Percentiles rank a stretch among this genome's conserved stretches.
These are phyloP conservation scores for Nyctereutes procyonoides DNA, from an alignment of 2,113 vertebrate species.

Conservation along the genomic window DNA sequence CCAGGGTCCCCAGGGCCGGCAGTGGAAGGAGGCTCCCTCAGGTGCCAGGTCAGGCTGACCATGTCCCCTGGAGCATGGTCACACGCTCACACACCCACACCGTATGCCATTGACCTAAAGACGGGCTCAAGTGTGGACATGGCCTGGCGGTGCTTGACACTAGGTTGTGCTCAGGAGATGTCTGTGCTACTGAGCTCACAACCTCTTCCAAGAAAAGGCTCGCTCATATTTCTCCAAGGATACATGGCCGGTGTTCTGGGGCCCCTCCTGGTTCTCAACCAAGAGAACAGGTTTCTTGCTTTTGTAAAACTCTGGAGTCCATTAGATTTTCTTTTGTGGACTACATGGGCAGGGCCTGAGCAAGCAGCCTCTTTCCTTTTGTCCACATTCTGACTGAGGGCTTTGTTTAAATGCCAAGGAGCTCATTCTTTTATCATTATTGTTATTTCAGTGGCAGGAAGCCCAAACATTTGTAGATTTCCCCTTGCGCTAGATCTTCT, in stretches of 20 bases:
- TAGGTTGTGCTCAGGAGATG: background rate
- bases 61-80: background rate
- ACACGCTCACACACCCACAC: background rate
- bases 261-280: background rate
- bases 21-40: background rate
- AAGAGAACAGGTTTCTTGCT: background rate
- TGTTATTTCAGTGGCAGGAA: slow-evolving; percentile 15
- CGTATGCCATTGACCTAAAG: background rate
- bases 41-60: too few species aligned
- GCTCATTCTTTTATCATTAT: background rate
- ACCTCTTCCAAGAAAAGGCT: background rate
- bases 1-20: background rate
- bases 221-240: background rate
- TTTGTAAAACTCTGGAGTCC: slow-evolving; percentile 4
- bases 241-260: background rate
- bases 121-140: background rate
- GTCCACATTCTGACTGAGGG: background rate
- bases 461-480: slow-evolving; percentile 16
- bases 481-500: background rate
- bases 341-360: background rate
- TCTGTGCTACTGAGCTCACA: rapidly evolving
- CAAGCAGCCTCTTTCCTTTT: slow-evolving; percentile 23
- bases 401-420: slow-evolving; percentile 43
- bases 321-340: slow-evolving; percentile 18
- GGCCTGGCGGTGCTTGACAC: background rate